These are phyloP conservation scores for Mnemiopsis leidyi DNA, from an alignment of 37 sponge, comb jelly and placozoan genomes.

Conservation along the genomic window DNA sequence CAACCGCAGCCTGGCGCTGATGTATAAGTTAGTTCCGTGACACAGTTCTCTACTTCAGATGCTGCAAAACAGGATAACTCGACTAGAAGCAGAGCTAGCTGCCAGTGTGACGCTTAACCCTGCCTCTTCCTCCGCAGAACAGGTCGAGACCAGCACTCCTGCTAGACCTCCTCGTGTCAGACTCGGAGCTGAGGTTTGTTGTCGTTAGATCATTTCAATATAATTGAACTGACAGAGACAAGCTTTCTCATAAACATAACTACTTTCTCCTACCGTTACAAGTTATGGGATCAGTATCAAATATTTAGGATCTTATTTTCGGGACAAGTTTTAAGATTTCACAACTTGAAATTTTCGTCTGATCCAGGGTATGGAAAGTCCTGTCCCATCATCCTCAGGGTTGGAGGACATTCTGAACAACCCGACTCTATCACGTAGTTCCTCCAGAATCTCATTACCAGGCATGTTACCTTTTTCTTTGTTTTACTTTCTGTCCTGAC, in stretches of 20 bases:
- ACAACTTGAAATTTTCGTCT: no score
- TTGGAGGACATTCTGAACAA: conserved; percentile 60
- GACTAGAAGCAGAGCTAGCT: background rate
- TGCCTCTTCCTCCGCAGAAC: background rate
- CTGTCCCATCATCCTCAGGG: background rate
- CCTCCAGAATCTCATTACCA: conserved; percentile 7
- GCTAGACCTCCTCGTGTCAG: background rate
- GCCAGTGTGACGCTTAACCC: background rate
- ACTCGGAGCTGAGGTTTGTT: conserved; percentile 27
- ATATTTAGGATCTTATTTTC: background rate
- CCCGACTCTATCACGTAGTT: background rate
- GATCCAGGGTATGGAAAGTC: background rate
- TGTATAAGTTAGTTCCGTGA: no score
- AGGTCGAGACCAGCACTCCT: background rate
- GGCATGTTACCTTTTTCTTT: no score
- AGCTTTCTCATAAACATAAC: no score
- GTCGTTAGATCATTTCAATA: no score
- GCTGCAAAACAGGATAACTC: conserved; percentile 4
- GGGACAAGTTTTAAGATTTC: no score
- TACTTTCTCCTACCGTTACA: no score
- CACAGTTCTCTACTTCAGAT: conserved; percentile 28
- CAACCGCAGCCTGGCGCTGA: no score
- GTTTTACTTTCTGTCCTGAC: no score
- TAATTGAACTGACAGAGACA: no score
- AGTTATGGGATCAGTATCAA: background rate